A percentile compares a stretch with the other conserved stretches of the same genome.
phyloP scores from a whole-genome alignment of 1,140 invertebrate genomes.

The Thaumatotibia leucotreta region DNA sequence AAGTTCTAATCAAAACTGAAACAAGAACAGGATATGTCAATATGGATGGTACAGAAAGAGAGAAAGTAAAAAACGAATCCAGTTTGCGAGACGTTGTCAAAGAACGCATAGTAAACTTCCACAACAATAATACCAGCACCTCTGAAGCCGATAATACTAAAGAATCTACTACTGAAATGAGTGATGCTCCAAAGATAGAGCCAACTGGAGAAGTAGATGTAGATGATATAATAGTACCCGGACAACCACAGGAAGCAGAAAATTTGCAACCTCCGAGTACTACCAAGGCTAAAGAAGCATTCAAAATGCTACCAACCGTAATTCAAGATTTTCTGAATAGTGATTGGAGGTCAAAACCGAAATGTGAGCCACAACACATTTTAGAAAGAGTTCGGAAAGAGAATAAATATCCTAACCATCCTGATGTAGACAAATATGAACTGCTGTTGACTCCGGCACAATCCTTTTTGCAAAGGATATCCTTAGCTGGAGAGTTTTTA shows the following conservation, averaged over 20 bases:
- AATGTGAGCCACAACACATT: slow-evolving; percentile 79
- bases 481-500: slow-evolving; percentile 82
- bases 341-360: slow-evolving; percentile 60
- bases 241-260: slow-evolving; percentile 31
- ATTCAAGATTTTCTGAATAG: slow-evolving; percentile 68
- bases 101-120: slow-evolving; percentile 52
- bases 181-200: neutral
- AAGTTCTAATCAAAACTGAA: slow-evolving; percentile 64
- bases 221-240: slow-evolving; percentile 57
- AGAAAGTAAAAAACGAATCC: slow-evolving; percentile 52
- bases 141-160: slow-evolving; percentile 7
- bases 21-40: slow-evolving; percentile 65
- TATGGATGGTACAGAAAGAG: slow-evolving; percentile 65
- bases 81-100: slow-evolving; percentile 51
- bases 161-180: neutral
- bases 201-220: slow-evolving; percentile 43
- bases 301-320: slow-evolving; percentile 67
- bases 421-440: slow-evolving; percentile 77
- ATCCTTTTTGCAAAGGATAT: slow-evolving; percentile 83
- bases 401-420: slow-evolving; percentile 76
- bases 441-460: slow-evolving; percentile 81
- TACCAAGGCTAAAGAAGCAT: slow-evolving; percentile 50
- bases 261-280: slow-evolving; percentile 43
- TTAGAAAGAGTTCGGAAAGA: slow-evolving; percentile 78
- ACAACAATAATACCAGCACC: slow-evolving; percentile 32